phyloP scores from a whole-genome alignment of 2,888 invertebrate genomes.

The Bellardia pandia region DNA sequence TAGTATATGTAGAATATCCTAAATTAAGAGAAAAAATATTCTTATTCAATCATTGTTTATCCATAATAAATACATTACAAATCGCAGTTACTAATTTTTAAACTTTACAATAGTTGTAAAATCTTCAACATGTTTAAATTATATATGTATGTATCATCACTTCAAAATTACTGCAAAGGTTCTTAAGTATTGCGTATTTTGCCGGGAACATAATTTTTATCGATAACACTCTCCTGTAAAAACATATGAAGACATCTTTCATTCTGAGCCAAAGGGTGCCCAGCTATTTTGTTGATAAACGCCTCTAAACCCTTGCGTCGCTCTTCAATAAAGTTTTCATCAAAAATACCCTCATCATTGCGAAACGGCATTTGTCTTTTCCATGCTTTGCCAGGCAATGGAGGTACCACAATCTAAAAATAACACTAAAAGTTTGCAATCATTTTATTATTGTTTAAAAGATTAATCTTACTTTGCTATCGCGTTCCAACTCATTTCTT shows the following conservation, averaged over 20 bases:
- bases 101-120: slow-evolving; percentile 36
- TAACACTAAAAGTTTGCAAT: neutral
- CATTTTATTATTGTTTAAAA: neutral
- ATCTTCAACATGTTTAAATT: slow-evolving; percentile 37
- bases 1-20: slow-evolving; percentile 57
- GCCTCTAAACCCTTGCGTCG: slow-evolving; percentile 98
- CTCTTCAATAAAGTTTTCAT: slow-evolving; percentile 99
- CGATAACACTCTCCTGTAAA: slow-evolving; percentile 98
- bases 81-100: slow-evolving; percentile 4
- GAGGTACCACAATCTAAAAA: slow-evolving; percentile 97
- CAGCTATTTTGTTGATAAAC: slow-evolving; percentile 99
- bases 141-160: slow-evolving; percentile 1
- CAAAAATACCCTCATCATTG: slow-evolving; percentile 99
- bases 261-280: slow-evolving; percentile 99
- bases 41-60: slow-evolving; percentile 45
- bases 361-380: slow-evolving; percentile 99
- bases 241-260: slow-evolving; percentile 99
- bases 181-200: slow-evolving; percentile 97
- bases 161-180: neutral
- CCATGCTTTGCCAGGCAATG: slow-evolving; percentile 98
- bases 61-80: slow-evolving; percentile 46
- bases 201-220: slow-evolving; percentile 99
- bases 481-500: slow-evolving; percentile 98
- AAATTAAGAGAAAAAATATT: slow-evolving; percentile 56
- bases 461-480: slow-evolving; percentile 93